These are phyloP conservation scores for Parapsyche elsis DNA, from an alignment of 1,140 invertebrate species.

Conservation along the genomic window DNA sequence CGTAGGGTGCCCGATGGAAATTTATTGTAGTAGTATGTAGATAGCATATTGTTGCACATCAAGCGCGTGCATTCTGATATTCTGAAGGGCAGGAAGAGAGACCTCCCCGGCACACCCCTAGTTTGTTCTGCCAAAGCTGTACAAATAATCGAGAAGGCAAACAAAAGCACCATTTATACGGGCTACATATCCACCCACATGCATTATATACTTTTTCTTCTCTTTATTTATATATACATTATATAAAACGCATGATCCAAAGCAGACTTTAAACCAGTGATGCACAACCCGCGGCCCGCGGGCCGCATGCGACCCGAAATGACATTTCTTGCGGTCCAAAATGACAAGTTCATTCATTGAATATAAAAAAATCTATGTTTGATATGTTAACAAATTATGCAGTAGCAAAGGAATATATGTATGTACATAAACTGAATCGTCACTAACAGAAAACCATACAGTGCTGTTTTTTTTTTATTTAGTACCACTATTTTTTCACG, in stretches of 20 bases:
- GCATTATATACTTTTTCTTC: not conserved
- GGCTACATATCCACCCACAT: not conserved
- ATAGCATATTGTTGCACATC: not conserved
- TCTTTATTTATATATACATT: not conserved
- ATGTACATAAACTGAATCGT: no score
- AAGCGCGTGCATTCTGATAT: slow-evolving; percentile 21
- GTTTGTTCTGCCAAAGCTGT: slow-evolving; percentile 29
- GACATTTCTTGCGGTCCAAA: no score
- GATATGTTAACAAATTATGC: no score
- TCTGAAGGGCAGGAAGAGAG: not conserved
- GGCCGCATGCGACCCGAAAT: no score
- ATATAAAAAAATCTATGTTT: no score
- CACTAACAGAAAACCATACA: no score
- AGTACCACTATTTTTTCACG: no score
- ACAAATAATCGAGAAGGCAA: slow-evolving; percentile 32
- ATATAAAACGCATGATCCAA: not conserved
- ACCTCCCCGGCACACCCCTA: not conserved
- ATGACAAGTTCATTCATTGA: no score
- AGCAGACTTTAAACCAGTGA: not conserved
- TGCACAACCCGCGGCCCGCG: no score
- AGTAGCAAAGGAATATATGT: no score
- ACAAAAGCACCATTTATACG: slow-evolving; percentile 31
- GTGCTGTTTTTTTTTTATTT: no score
- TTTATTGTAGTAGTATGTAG: not conserved
- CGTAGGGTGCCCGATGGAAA: no score